Evolutionary conservation across 1,140 invertebrate species (phyloP), one percentile per base, ranked within the genome.

Genomic region (Nephila pilipes): DNA sequence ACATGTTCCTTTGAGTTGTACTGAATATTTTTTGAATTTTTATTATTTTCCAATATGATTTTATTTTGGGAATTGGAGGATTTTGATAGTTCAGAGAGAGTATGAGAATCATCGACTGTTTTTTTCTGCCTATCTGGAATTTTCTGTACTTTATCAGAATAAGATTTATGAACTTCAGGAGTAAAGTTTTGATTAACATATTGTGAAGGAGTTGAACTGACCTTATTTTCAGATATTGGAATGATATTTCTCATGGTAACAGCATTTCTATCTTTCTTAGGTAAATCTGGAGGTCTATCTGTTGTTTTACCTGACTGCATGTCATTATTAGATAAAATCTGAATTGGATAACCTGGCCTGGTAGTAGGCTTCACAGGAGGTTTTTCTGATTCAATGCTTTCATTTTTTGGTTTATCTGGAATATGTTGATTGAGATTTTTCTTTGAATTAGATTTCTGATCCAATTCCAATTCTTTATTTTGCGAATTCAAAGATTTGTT

Each of bases 291-390:
- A 12, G 91, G 91, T 25, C 29, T 18, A 25, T 93, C 85, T 20
- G 25, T 46, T 32, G 18, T 8, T 58, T 20, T n/a, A 29, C 29
- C 29, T 8, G 75, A 20, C 57, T 89, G n/a, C 18, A 57, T 46
- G 8, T 12, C 60, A 69, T 29, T 29, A 60, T 75, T 83, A 29
- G 57, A 4, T 29, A 54, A 3, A 8, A 93, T 32, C 58, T 87
- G 60, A 58, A 93, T 83, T 79, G 91, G 83, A 80, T 79, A 93
- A 22, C 91, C 91, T 54, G 91, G 91, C 60, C 80, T 93, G 54
- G 63, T 57, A 6, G 54, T 16, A 32, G 85, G 85, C n/a, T 58
- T 54, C 14, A 57, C 18, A 8, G 85, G 85, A 63, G 57, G 85
- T 60, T 58, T 54, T 54, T 38, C 32, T 36, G 29, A 29, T 32